Evolutionary conservation across 2,797 vertebrate genomes (phyloP), one percentile per base, ranked within the genome.

Genomic region (Serranus cabrilla): DNA sequence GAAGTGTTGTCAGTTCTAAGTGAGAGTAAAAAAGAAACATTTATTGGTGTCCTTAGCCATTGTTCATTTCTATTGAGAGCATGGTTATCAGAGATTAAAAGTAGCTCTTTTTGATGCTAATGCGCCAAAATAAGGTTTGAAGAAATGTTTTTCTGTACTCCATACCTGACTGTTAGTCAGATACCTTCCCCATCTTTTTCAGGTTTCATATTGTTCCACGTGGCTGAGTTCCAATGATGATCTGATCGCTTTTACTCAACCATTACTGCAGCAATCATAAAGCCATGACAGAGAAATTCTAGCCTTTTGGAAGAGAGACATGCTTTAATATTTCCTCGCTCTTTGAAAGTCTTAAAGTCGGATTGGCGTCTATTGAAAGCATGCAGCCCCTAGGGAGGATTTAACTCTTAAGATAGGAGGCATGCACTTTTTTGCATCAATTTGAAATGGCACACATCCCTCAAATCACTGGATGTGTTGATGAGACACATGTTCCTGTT

Each of bases 171-270:
- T 31, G 25, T 34, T 40, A 72, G 63, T 72, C 59, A 60, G 52
- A 46, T 42, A 21, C 49, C 55, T 43, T 62, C 57, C 10, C 55
- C 49, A 45, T 74, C 57, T 67, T 65, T 80, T 82, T 63, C 56
- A 12, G 42, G 73, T 60, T 59, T 58, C 2, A 40, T 72, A 74
- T 71, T 76, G 78, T 85, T 89, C 83, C 74, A 65, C 74, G 43
- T 81, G 85, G 47, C 50, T 76, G 78, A 70, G 14, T 54, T 74
- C 49, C 73, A 81, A 27, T 73, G 75, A 90, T 78, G 64, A 25
- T 50, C 65, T 18, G 23, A 58, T 76, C 13, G 2, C 17, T 52
- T 80, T 81, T 55, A 75, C 39, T 71, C 8, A 3, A 56, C 67
- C 63, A 45, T 76, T 73, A 73, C 78, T 62, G 58, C 72, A 52